phyloP scores from a whole-genome alignment of 2,113 vertebrate genomes.

The Pterocles orientalis region DNA sequence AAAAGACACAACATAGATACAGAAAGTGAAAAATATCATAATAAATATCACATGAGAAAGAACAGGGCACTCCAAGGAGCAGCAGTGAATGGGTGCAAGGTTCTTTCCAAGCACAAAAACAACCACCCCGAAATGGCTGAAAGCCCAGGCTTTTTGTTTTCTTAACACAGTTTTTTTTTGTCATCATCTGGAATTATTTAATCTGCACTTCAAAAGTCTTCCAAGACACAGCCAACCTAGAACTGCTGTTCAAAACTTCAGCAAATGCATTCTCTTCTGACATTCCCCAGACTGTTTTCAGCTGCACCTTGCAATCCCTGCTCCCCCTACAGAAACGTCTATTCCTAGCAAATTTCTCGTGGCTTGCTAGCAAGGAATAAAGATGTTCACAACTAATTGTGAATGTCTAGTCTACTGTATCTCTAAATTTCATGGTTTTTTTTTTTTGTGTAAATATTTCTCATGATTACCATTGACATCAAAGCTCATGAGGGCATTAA shows the following conservation, averaged over 20 bases:
- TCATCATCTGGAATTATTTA: conserved; percentile 5
- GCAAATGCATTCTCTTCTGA: neutral
- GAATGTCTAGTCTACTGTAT: neutral
- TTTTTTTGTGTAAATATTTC: neutral
- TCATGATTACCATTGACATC: neutral
- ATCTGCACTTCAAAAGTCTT: neutral
- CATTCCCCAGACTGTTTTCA: neutral
- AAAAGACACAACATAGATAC: neutral
- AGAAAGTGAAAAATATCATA: neutral
- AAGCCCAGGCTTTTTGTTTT: neutral
- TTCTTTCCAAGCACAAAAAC: neutral
- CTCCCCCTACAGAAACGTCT: neutral
- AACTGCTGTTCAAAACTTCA: neutral
- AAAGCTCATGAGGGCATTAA: neutral
- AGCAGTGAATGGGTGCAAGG: neutral
- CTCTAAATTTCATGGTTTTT: neutral
- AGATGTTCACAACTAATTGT: neutral
- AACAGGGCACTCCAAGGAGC: neutral
- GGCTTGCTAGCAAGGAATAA: neutral
- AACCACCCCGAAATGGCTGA: neutral
- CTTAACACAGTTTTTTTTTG: neutral
- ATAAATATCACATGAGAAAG: neutral
- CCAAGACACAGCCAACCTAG: neutral
- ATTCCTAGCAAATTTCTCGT: neutral
- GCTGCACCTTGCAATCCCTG: neutral